Evolutionary conservation across 2,888 invertebrate genomes (phyloP), one percentile per base, ranked within the genome.

Genomic region (Tetragonisca angustula): DNA sequence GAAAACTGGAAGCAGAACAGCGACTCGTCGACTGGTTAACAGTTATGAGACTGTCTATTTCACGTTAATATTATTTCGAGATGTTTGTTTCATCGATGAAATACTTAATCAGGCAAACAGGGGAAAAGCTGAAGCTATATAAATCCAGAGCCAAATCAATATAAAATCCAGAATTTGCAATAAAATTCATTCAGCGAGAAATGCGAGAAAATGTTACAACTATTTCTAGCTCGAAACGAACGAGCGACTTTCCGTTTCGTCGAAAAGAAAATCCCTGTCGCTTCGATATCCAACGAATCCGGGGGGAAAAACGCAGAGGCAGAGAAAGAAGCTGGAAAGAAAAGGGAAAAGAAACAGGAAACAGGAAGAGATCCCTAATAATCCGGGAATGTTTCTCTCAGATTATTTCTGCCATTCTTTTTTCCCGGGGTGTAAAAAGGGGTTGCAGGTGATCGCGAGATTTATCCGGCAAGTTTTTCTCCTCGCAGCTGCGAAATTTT

Each of bases 381-480:
- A 91, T 91, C 90, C 88, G 79, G 79, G 69, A 80, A 83, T 86
- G 87, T 89, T 89, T 87, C 83, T 81, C 79, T 76, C 77, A 76
- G 84, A 84, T 83, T 83, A 79, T 79, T 73, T 62, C 77, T 64
- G 50, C 49, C 73, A 36, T 61, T 69, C 64, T 83, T 80, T 19
- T 24, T 24, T 17, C 19, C 17, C 27, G 24, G 61, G 11, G 21
- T n/a, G 43, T 1, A 32, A 32, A 32, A 32, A 49, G 13, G 32
- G 32, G 76, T 19, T 13, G 2, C 87, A 76, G 83, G 87, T 88
- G 67, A 71, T 82, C 75, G 67, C 87, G 89, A 91, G 91, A 93
- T 93, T 93, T 92, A 92, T 92, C 90, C 91, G 87, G 88, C 83
- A 89, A 91, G 91, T 91, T 88, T 88, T 92, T 92, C 89, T 88